A percentile compares a stretch with the other conserved stretches of the same genome.
Conservation (phyloP, 2,113 vertebrate species). For the Oncorhynchus keta region DNA sequence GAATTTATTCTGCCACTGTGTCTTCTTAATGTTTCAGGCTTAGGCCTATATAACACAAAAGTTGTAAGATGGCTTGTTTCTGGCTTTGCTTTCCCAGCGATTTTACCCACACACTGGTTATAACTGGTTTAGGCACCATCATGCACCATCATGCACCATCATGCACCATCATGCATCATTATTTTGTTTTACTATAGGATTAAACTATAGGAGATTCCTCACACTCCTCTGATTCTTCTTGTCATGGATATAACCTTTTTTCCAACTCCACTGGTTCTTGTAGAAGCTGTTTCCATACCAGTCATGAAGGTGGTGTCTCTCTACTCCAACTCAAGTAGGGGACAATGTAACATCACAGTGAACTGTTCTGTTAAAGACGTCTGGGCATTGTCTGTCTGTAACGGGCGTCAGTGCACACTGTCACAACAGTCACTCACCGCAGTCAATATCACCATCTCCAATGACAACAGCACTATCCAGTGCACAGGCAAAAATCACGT, state of each 20-base stretch:
- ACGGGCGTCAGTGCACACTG: slow-evolving; percentile 5
- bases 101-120: too few species aligned
- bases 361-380: slow-evolving; percentile 55
- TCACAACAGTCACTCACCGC: rapidly evolving
- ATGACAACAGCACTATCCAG: neutral
- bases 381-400: slow-evolving; percentile 37
- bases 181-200: too few species aligned
- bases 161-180: too few species aligned
- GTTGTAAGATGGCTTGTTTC: too few species aligned
- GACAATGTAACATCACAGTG: slow-evolving; percentile 39
- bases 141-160: too few species aligned
- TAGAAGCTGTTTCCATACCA: slow-evolving; percentile 47
- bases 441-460: slow-evolving; percentile 47
- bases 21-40: too few species aligned
- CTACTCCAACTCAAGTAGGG: slow-evolving; percentile 26
- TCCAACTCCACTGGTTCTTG: neutral
- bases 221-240: too few species aligned
- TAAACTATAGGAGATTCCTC: too few species aligned
- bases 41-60: too few species aligned
- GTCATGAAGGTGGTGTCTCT: neutral
- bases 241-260: neutral
- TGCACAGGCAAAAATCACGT: slow-evolving; percentile 57
- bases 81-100: too few species aligned
- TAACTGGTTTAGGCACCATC: too few species aligned
- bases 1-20: too few species aligned